Conservation (phyloP, 2,888 invertebrate species). For the Physocephala rufipes region DNA sequence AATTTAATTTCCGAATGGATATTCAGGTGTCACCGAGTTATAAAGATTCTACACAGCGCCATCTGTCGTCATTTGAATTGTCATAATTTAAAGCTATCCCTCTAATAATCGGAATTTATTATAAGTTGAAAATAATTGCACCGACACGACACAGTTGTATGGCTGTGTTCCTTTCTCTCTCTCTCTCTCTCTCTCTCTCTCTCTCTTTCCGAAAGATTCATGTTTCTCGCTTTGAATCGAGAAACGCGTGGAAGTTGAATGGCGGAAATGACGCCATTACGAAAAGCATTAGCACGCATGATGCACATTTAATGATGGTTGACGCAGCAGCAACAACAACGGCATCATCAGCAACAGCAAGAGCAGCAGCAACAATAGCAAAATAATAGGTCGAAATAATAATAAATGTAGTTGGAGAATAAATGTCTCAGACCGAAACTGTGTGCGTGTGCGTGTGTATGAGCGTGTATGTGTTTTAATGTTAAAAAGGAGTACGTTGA, state of each 20-base stretch:
- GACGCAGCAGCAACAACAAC: constrained; percentile 30
- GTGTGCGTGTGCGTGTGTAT: background rate
- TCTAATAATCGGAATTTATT: constrained; percentile 19
- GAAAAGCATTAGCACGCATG: constrained; percentile 46
- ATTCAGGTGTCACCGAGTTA: background rate
- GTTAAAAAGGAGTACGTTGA: background rate
- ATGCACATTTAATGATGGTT: constrained; percentile 48
- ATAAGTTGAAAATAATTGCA: constrained; percentile 21
- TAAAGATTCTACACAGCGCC: background rate
- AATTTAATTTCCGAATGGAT: background rate
- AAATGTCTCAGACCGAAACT: background rate
- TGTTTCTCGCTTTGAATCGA: background rate
- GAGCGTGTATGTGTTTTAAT: background rate
- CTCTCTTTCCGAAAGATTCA: background rate
- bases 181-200: no score
- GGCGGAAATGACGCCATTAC: constrained; percentile 46
- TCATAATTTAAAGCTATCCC: constrained; percentile 17
- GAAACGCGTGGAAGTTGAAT: constrained; percentile 23
- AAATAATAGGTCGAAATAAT: background rate
- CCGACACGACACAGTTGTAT: background rate
- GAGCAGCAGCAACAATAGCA: background rate
- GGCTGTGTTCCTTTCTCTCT: no score
- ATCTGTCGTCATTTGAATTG: constrained; percentile 4
- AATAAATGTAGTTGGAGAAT: background rate
- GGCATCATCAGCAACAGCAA: no score